phyloP scores from a whole-genome alignment of 2,797 vertebrate genomes.

The Zenarchopterus dispar region DNA sequence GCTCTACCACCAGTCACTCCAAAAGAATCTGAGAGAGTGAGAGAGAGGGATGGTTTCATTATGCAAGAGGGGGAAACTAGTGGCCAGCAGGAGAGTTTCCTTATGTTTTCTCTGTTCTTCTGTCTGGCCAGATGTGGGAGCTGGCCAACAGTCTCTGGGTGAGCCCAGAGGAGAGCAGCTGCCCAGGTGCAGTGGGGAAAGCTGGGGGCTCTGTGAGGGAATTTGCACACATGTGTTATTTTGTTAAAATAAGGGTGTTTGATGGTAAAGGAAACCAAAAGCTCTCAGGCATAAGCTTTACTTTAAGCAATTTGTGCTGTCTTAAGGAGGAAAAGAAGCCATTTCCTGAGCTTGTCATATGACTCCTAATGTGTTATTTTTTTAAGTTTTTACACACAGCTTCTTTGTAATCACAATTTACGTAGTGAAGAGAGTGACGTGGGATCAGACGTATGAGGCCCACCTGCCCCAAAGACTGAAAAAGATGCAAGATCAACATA shows the following conservation, averaged over 20 bases:
- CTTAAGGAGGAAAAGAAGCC: slow-evolving; percentile 67
- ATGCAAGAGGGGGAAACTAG: slow-evolving; percentile 61
- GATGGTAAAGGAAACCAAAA: slow-evolving; percentile 67
- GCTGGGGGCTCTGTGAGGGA: slow-evolving; percentile 52
- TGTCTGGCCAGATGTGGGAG: slow-evolving; percentile 80
- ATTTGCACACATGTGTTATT: slow-evolving; percentile 61
- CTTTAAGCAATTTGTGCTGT: slow-evolving; percentile 75
- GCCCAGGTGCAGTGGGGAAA: slow-evolving; percentile 57
- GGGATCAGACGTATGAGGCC: slow-evolving; percentile 25
- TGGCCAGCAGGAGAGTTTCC: slow-evolving; percentile 68
- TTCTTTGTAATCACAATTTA: slow-evolving; percentile 69
- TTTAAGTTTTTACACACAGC: slow-evolving; percentile 65
- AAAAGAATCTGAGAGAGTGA: slow-evolving; percentile 64
- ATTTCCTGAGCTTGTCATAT: slow-evolving; percentile 71
- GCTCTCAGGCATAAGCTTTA: slow-evolving; percentile 66
- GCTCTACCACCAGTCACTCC: slow-evolving; percentile 78
- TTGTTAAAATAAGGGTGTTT: slow-evolving; percentile 38
- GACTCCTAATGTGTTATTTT: slow-evolving; percentile 67
- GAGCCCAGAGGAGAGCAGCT: slow-evolving; percentile 58
- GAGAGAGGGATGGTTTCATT: slow-evolving; percentile 40
- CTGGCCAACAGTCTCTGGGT: slow-evolving; percentile 54
- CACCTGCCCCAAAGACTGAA: slow-evolving; percentile 23
- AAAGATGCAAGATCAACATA: slow-evolving; percentile 29
- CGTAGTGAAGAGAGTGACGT: slow-evolving; percentile 34
- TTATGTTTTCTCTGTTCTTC: slow-evolving; percentile 67